phyloP scores from a whole-genome alignment of 2,888 invertebrate species.

The Thecocarcelia acutangulata region DNA sequence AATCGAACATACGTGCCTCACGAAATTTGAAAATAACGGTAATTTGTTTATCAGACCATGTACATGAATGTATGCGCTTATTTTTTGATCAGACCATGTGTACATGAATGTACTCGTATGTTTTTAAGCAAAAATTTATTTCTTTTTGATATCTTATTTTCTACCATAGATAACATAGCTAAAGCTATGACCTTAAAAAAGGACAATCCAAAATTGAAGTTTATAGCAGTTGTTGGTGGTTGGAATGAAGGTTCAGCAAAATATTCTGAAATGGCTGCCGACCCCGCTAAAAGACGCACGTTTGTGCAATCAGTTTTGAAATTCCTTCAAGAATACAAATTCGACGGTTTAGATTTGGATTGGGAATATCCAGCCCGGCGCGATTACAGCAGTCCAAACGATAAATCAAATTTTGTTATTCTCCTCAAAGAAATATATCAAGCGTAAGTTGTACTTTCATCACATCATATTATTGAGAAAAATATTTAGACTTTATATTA shows the following conservation, averaged over 20 bases:
- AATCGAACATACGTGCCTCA: no score
- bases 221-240: conserved; percentile 93
- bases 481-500: neutral
- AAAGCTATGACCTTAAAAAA: conserved; percentile 72
- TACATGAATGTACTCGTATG: no score
- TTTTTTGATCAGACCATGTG: no score
- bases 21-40: no score
- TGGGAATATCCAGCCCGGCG: conserved; percentile 92
- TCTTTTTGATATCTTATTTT: neutral
- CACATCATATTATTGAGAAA: neutral
- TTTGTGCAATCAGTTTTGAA: conserved; percentile 88
- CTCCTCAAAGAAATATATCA: conserved; percentile 71
- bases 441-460: conserved; percentile 65
- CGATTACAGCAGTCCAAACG: conserved; percentile 73
- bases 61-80: no score
- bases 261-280: conserved; percentile 91
- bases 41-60: no score
- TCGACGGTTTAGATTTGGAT: conserved; percentile 95
- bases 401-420: conserved; percentile 64
- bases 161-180: conserved; percentile 72
- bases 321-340: conserved; percentile 89
- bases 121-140: neutral
- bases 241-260: conserved; percentile 96
- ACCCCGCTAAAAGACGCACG: conserved; percentile 85
- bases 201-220: conserved; percentile 82